Evolutionary conservation across 2,888 invertebrate genomes (phyloP).

Genomic region (Scaeva pyrastri): DNA sequence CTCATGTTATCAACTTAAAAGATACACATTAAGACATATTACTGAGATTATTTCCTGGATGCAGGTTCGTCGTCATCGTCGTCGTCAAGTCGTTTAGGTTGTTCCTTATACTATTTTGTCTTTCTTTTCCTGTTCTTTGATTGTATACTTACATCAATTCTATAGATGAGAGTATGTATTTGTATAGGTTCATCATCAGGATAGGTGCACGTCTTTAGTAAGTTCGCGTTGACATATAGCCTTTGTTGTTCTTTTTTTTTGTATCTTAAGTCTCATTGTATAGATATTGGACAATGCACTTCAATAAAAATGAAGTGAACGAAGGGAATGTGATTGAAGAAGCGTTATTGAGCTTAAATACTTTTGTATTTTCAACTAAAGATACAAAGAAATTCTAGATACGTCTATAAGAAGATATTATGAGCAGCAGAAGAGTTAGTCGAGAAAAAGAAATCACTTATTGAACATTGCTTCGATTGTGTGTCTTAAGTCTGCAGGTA

Average conservation of each 20-base stretch:
- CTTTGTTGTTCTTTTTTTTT: conserved; percentile 19
- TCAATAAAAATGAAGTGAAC: neutral
- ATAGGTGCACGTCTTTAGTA: neutral
- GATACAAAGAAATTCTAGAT: neutral
- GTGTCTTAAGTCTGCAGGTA: neutral
- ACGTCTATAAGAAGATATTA: neutral
- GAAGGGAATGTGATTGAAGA: conserved; percentile 16
- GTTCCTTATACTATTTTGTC: neutral
- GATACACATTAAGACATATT: conserved; percentile 63
- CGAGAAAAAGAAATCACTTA: conserved; percentile 14
- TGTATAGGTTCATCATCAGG: too few relatives aligned
- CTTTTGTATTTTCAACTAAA: neutral
- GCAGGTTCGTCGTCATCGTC: neutral
- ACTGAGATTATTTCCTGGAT: conserved; percentile 52
- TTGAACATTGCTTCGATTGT: conserved; percentile 11
- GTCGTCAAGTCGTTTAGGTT: too few relatives aligned
- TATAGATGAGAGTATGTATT: too few relatives aligned
- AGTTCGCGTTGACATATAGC: conserved; percentile 10
- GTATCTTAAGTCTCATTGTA: neutral
- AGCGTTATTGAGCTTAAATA: conserved; percentile 22
- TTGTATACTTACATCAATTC: conserved; percentile 5
- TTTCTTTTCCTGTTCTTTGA: conserved; percentile 40
- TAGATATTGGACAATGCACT: conserved; percentile 15
- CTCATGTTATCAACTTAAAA: conserved; percentile 45
- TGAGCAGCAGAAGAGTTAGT: neutral